Evolutionary conservation across 2,888 invertebrate genomes (phyloP).

Genomic region (Nezara viridula): DNA sequence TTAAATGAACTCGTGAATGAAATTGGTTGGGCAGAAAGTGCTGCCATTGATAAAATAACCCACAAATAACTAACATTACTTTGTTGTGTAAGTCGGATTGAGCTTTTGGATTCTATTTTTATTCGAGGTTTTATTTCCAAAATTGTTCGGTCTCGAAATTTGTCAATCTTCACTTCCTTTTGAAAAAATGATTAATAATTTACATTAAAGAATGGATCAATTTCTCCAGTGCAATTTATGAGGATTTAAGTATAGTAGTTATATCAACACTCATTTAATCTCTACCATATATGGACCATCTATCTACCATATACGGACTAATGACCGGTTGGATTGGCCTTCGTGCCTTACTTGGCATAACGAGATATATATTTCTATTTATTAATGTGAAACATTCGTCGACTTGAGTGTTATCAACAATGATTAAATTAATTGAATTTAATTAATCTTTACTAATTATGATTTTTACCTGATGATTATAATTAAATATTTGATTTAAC

Average conservation of each 20-base stretch:
- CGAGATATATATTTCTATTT: neutral
- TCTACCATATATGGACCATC: neutral
- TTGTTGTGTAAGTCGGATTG: no score
- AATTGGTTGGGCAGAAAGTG: no score
- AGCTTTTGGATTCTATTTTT: neutral
- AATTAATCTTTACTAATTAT: neutral
- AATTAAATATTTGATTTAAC: no score
- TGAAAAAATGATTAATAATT: neutral
- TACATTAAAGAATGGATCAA: neutral
- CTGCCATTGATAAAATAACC: no score
- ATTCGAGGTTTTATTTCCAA: no score
- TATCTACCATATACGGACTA: neutral
- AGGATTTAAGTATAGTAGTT: neutral
- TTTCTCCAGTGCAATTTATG: neutral
- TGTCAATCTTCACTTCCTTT: neutral
- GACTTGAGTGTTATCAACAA: neutral
- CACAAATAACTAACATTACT: no score
- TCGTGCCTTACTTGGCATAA: neutral
- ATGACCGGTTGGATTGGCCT: neutral
- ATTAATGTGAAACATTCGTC: neutral
- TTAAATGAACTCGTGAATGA: no score
- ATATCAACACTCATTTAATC: neutral
- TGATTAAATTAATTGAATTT: neutral
- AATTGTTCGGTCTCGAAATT: no score
- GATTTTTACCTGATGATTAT: neutral